Conservation (phyloP, 1,140 invertebrate genomes). For the Drosophila gunungcola region DNA sequence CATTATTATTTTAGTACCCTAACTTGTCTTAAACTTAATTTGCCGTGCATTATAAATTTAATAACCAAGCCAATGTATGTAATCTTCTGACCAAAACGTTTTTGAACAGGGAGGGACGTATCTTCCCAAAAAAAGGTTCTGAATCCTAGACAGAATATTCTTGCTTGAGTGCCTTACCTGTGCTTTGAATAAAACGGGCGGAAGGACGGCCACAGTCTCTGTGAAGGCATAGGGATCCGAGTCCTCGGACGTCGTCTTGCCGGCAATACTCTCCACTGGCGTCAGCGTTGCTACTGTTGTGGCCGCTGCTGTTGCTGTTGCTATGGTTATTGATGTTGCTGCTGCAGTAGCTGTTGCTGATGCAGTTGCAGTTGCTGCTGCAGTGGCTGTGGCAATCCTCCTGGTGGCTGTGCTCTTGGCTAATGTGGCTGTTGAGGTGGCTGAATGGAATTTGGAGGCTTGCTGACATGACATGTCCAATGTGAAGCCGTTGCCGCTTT, state of each 20-base stretch:
- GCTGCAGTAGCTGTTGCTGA: conserved; percentile 30
- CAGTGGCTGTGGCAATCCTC: conserved; percentile 44
- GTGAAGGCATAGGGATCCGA: conserved; percentile 85
- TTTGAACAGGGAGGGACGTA: no score
- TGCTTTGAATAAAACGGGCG: conserved; percentile 84
- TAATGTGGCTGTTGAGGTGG: conserved; percentile 52
- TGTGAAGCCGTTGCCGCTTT: conserved; percentile 69
- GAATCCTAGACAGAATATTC: no score
- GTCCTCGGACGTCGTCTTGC: conserved; percentile 80
- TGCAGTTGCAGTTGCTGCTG: conserved; percentile 10
- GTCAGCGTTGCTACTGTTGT: conserved; percentile 47
- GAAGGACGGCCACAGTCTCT: conserved; percentile 80
- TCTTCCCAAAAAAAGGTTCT: no score
- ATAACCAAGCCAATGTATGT: no score
- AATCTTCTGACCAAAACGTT: no score
- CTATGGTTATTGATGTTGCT: conserved; percentile 14
- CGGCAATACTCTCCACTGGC: conserved; percentile 59
- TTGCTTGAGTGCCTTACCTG: conserved; percentile 54
- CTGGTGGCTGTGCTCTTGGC: conserved; percentile 56
- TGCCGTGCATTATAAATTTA: no score
- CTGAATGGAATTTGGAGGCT: conserved; percentile 76
- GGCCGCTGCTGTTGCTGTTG: conserved; percentile 30
- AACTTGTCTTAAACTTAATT: no score
- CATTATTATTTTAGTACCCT: no score
- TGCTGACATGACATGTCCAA: conserved; percentile 85